A percentile compares a stretch with the other conserved stretches of the same genome.
These are phyloP conservation scores for Cataglyphis altisquamis DNA, from an alignment of 2,888 invertebrate genomes.

Conservation along the genomic window DNA sequence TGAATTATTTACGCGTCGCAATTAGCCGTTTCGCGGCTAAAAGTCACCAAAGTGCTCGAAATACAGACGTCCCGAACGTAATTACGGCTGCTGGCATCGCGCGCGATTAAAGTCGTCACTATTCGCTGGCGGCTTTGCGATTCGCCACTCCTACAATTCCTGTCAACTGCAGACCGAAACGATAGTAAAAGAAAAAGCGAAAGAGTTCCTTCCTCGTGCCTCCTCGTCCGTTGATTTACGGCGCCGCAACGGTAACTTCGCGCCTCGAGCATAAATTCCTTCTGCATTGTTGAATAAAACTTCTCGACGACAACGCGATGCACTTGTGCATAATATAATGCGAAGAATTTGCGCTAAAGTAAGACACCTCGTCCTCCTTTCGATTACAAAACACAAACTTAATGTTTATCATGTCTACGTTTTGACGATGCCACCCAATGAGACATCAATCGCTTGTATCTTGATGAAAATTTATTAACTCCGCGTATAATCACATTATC, in stretches of 20 bases:
- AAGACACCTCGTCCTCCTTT: conserved; percentile 17
- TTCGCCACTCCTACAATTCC: conserved; percentile 22
- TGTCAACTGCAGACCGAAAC: conserved; percentile 19
- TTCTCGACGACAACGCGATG: conserved; percentile 33
- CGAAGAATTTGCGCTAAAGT: conserved; percentile 48
- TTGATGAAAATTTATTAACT: conserved; percentile 49
- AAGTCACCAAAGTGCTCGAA: conserved; percentile 26
- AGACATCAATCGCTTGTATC: neutral
- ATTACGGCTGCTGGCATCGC: conserved; percentile 41
- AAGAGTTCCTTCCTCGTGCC: conserved; percentile 13
- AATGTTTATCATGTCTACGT: conserved; percentile 46
- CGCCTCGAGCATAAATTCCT: conserved; percentile 60
- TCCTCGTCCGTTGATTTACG: conserved; percentile 59
- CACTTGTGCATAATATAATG: conserved; percentile 57
- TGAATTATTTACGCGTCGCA: conserved; percentile 67
- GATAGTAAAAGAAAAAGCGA: conserved; percentile 22
- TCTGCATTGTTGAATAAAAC: conserved; percentile 63
- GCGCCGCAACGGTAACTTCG: conserved; percentile 59
- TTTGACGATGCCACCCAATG: conserved; percentile 10
- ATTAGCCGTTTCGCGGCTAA: conserved; percentile 57
- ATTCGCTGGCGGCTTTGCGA: conserved; percentile 41
- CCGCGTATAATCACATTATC: conserved; percentile 6
- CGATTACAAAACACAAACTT: conserved; percentile 32
- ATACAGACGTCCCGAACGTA: conserved; percentile 34
- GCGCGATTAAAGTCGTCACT: conserved; percentile 42